Conservation (phyloP, 2,113 vertebrate species). For the Dipodomys ordii region DNA sequence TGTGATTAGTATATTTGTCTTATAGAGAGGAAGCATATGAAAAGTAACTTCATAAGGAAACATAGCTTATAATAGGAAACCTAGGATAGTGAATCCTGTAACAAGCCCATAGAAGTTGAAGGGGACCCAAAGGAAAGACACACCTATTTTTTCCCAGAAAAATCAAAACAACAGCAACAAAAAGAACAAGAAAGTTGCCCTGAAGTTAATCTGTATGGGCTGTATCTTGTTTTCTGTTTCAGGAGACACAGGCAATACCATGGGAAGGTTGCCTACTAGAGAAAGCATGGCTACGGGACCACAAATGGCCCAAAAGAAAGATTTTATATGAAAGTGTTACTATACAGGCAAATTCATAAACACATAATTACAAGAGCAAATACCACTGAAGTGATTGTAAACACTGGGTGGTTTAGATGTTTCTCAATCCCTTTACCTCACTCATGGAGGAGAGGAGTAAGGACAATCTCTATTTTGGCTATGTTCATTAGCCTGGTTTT, state of each 20-base stretch:
- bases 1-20: not conserved
- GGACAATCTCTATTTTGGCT: not conserved
- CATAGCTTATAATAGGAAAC: not conserved
- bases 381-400: not conserved
- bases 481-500: slow-evolving; percentile 21
- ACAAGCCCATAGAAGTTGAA: not conserved
- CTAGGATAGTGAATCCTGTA: not conserved
- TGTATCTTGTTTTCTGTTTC: not conserved
- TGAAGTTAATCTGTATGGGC: not conserved
- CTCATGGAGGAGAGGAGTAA: not conserved
- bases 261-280: not conserved
- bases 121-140: not conserved
- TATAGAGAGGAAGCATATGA: not conserved
- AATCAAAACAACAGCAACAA: not conserved
- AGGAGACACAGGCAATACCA: not conserved
- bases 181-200: not conserved
- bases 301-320: not conserved
- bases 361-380: not conserved
- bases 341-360: not conserved
- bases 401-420: not conserved
- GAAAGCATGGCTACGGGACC: not conserved
- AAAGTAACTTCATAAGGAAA: not conserved
- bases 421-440: not conserved
- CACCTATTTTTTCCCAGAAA: not conserved
- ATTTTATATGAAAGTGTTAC: not conserved